A percentile compares a stretch with the other conserved stretches of the same genome.
Conservation (phyloP, 2,113 vertebrate genomes). For the Plestiodon gilberti region DNA sequence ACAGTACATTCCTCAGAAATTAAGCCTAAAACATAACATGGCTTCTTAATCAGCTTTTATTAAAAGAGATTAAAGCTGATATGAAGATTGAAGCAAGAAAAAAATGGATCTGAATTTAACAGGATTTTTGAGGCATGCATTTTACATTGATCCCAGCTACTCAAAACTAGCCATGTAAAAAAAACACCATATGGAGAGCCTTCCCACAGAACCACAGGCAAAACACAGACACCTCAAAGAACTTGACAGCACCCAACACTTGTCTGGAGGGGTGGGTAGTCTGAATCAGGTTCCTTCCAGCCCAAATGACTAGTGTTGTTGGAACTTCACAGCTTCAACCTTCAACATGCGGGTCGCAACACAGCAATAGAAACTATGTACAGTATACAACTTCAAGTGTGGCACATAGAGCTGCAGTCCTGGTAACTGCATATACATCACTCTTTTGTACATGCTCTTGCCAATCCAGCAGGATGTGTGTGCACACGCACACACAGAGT, state of each 20-base stretch:
- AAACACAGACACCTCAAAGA: not conserved
- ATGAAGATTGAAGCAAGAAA: not conserved
- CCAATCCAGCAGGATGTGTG: not conserved
- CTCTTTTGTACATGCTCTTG: not conserved
- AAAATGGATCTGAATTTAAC: not conserved
- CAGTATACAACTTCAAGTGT: not conserved
- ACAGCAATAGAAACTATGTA: not conserved
- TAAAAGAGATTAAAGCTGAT: not conserved
- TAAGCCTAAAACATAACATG: not conserved
- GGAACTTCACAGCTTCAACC: not conserved
- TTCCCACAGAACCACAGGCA: not conserved
- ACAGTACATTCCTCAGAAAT: not conserved
- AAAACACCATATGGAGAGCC: not conserved
- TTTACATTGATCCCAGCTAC: not conserved
- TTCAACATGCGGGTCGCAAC: not conserved
- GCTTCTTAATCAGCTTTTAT: not conserved
- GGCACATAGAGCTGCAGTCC: not conserved
- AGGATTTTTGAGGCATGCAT: not conserved
- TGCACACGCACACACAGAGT: not conserved
- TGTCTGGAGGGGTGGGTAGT: not conserved
- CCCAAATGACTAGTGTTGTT: not conserved
- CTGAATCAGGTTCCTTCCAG: not conserved
- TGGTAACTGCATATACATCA: not conserved
- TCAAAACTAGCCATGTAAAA: not conserved
- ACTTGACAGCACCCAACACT: not conserved